Conservation (phyloP, 2,797 vertebrate species). For the Peromyscus aztecus region DNA sequence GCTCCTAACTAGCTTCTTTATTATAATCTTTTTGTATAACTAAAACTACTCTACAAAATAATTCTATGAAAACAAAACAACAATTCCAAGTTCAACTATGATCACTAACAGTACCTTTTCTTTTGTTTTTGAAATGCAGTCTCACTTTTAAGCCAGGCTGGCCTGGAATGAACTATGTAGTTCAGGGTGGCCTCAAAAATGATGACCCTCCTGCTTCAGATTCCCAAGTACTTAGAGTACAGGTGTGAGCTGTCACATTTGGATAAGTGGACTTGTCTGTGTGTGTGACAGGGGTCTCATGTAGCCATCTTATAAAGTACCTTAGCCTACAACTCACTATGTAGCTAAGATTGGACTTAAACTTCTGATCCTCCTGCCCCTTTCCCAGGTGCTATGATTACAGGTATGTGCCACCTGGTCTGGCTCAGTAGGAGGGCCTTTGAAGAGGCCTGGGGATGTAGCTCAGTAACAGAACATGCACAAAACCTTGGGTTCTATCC, state of each 20-base stretch:
- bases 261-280: background rate
- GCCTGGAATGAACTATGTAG: background rate
- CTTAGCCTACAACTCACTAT: background rate
- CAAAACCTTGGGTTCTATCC: background rate
- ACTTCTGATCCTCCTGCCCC: background rate
- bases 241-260: background rate
- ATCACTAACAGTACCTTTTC: conserved; percentile 22
- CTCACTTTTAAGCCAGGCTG: background rate
- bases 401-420: background rate
- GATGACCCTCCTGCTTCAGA: background rate
- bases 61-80: conserved; percentile 9
- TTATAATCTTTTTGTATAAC: background rate
- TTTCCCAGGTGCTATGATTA: background rate
- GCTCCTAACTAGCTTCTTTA: background rate
- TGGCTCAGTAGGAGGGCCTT: background rate
- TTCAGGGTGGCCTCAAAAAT: background rate
- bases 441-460: background rate
- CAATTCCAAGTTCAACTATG: background rate
- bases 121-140: background rate
- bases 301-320: background rate
- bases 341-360: background rate
- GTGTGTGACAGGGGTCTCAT: background rate
- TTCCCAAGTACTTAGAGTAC: background rate
- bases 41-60: conserved; percentile 7
- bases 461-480: background rate